phyloP scores from a whole-genome alignment of 2,113 vertebrate genomes.

The Sialia sialis region DNA sequence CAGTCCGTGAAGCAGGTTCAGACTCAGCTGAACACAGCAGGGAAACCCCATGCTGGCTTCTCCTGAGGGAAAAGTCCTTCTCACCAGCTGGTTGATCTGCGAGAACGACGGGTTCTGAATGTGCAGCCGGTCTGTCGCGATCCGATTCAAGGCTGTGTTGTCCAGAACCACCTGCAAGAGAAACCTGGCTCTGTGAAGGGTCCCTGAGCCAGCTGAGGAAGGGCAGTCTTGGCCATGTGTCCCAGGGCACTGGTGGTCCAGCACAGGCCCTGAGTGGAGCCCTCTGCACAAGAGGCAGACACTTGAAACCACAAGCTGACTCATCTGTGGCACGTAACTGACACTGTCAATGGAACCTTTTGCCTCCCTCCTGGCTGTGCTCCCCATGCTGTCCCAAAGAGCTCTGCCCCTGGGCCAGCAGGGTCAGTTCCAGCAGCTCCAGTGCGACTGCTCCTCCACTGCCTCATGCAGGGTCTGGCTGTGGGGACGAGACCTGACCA shows the following conservation, averaged over 20 bases:
- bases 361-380: not conserved
- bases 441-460: not conserved
- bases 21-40: accelerated
- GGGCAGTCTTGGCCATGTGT: not conserved
- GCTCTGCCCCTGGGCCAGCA: not conserved
- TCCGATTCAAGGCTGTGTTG: constrained; percentile 94
- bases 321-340: not conserved
- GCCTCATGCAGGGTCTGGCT: not conserved
- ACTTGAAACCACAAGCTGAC: constrained; percentile 5
- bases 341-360: constrained; percentile 8
- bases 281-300: not conserved
- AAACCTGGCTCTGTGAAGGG: not conserved
- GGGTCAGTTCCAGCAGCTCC: not conserved
- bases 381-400: not conserved
- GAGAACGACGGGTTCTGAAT: constrained; percentile 97
- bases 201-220: not conserved
- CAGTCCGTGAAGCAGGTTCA: not conserved
- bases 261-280: not conserved
- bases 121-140: constrained; percentile 93
- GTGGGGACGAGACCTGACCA: accelerated
- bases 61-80: not conserved
- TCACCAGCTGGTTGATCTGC: constrained; percentile 98
- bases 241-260: not conserved
- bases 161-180: constrained; percentile 89
- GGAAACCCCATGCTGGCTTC: not conserved